Conservation (phyloP, 2,797 vertebrate genomes). For the Propithecus deckenii region DNA sequence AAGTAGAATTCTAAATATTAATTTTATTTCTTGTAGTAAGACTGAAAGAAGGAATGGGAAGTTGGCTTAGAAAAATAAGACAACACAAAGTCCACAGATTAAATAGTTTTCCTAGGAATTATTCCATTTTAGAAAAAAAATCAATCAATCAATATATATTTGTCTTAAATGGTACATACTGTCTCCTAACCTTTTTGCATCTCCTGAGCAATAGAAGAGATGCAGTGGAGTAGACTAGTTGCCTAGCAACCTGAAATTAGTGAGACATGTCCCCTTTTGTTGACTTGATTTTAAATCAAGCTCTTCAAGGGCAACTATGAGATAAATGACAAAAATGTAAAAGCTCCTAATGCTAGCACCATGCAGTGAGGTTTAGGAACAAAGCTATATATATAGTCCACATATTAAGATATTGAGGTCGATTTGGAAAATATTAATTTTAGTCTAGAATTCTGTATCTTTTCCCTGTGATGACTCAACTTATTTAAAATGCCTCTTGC, state of each 20-base stretch:
- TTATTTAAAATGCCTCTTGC: background rate
- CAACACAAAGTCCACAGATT: background rate
- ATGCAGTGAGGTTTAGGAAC: background rate
- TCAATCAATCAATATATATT: background rate
- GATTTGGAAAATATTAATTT: background rate
- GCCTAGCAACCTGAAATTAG: slow-evolving; percentile 66
- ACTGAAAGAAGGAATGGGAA: background rate
- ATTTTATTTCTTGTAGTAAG: slow-evolving; percentile 15
- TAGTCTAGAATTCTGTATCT: background rate
- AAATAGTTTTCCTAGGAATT: background rate
- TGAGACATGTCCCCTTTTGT: background rate
- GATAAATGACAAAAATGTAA: background rate
- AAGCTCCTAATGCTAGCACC: background rate
- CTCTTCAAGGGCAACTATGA: slow-evolving; percentile 23
- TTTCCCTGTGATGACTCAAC: background rate
- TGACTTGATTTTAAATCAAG: slow-evolving; percentile 54
- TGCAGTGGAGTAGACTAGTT: slow-evolving; percentile 7
- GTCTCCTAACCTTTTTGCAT: background rate
- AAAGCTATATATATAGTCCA: background rate
- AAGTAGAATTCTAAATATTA: slow-evolving; percentile 28
- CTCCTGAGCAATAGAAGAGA: background rate
- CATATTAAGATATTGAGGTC: background rate
- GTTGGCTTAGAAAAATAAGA: slow-evolving; percentile 29
- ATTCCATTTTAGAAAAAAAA: background rate
- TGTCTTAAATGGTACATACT: background rate